Evolutionary conservation across 2,797 vertebrate species (phyloP), one percentile per base, ranked within the genome.

Genomic region (Chromobotia macracanthus): DNA sequence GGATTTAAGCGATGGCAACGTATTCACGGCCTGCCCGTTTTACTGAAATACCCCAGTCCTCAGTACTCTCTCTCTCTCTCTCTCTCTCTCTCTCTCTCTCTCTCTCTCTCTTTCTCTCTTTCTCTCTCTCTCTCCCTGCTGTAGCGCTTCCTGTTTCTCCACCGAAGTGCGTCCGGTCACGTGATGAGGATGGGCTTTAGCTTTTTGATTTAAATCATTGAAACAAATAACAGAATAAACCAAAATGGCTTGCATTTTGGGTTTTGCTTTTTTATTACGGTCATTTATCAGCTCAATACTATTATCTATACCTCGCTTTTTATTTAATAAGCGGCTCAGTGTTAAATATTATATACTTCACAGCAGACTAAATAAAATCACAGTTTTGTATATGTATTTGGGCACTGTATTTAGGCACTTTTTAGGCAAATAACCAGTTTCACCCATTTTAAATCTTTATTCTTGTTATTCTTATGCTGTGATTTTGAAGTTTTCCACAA

Each of bases 11-110:
- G 73, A 78, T 72, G 74, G 56, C 74, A 68, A 75, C 25, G 48
- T 56, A 83, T 81, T 77, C 76, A 72, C 60, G 72, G 84, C 83
- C 83, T 82, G 82, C 75, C 81, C 51, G 74, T 63, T 80, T 72
- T 60, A 79, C 72, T 79, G 48, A 78, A 50, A 41, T 2, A 28
- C 56, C 66, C 46, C 31, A 56, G 70, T 72, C 67, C 80, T 61
- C n/a, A n/a, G n/a, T n/a, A n/a, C 25, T 73, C 80, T 38, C 63
- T 53, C 69, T 69, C 35, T 53, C 72, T 72, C 41, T 9, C 61
- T 66, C 31, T 69, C 38, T 48, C 31, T 6, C 38, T 72, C 19
- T 41, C 64, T 28, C 66, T n/a, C 25, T 73, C 80, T 38, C 63
- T 53, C 69, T 69, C 35, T 53, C 72, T 72, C 25, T 73, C 80